phyloP scores from a whole-genome alignment of 2,113 vertebrate genomes.

The Carassius gibelio region DNA sequence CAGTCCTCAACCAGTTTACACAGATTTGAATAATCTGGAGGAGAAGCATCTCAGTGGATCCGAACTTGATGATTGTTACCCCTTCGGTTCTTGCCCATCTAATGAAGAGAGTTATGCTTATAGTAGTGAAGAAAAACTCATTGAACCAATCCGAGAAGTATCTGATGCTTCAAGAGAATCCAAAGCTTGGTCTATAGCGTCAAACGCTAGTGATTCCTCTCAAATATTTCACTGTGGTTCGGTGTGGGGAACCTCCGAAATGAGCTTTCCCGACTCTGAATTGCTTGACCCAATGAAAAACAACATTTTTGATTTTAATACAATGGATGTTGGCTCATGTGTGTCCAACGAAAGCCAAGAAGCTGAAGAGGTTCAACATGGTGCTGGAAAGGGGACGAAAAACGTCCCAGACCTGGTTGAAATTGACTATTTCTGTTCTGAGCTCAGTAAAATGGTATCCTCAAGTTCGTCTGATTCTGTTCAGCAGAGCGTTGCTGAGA shows the following conservation, averaged over 20 bases:
- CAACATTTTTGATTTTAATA: constrained; percentile 36
- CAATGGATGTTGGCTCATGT: constrained; percentile 20
- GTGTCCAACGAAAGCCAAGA: constrained; percentile 18
- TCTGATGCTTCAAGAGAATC: constrained; percentile 25
- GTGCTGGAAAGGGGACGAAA: constrained; percentile 20
- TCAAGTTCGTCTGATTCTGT: constrained; percentile 55
- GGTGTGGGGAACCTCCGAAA: constrained; percentile 14
- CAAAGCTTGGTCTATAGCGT: constrained; percentile 37
- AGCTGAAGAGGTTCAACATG: neutral
- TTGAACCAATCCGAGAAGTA: constrained; percentile 7
- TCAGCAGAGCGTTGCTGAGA: constrained; percentile 57
- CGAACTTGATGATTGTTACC: constrained; percentile 47
- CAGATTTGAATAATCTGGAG: neutral
- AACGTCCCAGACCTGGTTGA: constrained; percentile 43
- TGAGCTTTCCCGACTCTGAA: constrained; percentile 19
- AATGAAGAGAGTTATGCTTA: constrained; percentile 10
- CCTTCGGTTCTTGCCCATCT: constrained; percentile 31
- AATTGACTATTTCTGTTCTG: constrained; percentile 56
- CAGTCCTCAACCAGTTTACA: neutral
- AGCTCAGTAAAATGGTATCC: constrained; percentile 60
- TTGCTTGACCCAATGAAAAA: constrained; percentile 25
- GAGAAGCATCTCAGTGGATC: constrained; percentile 44
- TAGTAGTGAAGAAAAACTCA: constrained; percentile 21
- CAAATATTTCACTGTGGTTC: constrained; percentile 36
- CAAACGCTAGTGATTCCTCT: constrained; percentile 44